Base-by-base conservation (phyloP, 2,113 vertebrate genomes). In the Smithornis capensis region DNA sequence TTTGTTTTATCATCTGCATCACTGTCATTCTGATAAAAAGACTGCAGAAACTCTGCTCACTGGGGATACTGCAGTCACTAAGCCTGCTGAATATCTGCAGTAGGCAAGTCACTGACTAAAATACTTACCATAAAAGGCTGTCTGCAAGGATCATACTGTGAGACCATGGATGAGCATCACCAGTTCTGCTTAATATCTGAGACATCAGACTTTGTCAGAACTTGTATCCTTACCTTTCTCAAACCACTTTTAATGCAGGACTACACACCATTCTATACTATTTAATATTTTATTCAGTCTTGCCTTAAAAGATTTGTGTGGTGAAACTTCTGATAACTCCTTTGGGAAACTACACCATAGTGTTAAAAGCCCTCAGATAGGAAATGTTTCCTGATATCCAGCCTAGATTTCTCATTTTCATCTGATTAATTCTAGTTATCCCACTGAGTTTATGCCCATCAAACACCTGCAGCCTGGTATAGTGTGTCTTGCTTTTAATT, bases 401-500 rank as follows among this genome's bases (percentile, higher is more conserved):
- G 65, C 88, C 83, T 94, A 87, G 90, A 83, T 83, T 92, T 84
- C 93, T 95, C 88, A 96, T 96, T 96, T 95, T 90, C 88, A 69
- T 90, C 90, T 96, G 85, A 96, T 96, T 96, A 96, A 89, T 96
- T 96, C 88, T 49, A 74, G 92, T 96, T 78, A 90, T 57, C 94
- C 93, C 83, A 93, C 86, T 92, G 94, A 84, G 93, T 71, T 92
- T 65, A 82, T 86, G 81, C 88, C 92, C 88, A 86, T 94, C 83
- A 92, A 92, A 87, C 93, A 96, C 94, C 93, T 96, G 92, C 92
- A 96, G 90, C 53, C 79, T 93, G 15, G 10, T 74, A 75, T 25
- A 81, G 35, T 17, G 11, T 84, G 60, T 81, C 90, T 86, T 83
- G 64, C 52, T 93, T 96, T 93, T 95, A 96, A 95, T 15, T 94